Base-by-base conservation (phyloP, 2,797 vertebrate species). In the Xenentodon cancila region DNA sequence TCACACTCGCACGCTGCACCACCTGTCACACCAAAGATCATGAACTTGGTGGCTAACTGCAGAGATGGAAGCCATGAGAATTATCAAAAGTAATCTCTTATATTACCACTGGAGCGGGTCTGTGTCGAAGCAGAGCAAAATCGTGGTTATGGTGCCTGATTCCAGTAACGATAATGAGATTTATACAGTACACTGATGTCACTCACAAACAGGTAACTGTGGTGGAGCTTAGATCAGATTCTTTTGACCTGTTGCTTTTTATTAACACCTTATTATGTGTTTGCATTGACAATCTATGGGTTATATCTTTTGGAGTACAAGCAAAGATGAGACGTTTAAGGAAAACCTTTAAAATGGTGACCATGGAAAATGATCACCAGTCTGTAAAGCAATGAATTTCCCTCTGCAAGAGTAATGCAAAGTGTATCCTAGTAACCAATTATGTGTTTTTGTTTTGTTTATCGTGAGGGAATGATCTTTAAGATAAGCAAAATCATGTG, bases 211-310 rank as follows among this genome's bases (percentile, higher is more conserved):
- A 49, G 48, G 48, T 73, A 49, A 40, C 44, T 83, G 69, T 47
- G 46, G 50, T 77, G 60, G 79, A 77, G 73, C 37, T 44, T 49
- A 42, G 69, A 58, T 1, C 50, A 49, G 55, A 59, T 64, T 16
- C 17, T 57, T 72, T 30, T 60, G 62, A 70, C 51, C 40, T 51
- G 25, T 54, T 69, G 78, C 77, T 85, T 78, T 68, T 68, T 58
- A 9, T 12, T 64, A 44, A 67, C 52, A 77, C 16, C 68, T 82
- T 72, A 53, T 59, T 79, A 53, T 59, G 59, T 64, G 74, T 91
- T 89, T 81, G 91, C 93, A 73, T 88, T 79, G 92, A 93, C 93
- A 93, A 93, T 94, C 93, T 78, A 46, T 88, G 64, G 82, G 77
- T 73, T 73, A 30, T 55, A 53, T 82, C 66, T 73, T 70, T 68